Evolutionary conservation across 35 echinoderm and acorn worm genomes (phyloP).

Genomic region (Eucidaris tribuloides): DNA sequence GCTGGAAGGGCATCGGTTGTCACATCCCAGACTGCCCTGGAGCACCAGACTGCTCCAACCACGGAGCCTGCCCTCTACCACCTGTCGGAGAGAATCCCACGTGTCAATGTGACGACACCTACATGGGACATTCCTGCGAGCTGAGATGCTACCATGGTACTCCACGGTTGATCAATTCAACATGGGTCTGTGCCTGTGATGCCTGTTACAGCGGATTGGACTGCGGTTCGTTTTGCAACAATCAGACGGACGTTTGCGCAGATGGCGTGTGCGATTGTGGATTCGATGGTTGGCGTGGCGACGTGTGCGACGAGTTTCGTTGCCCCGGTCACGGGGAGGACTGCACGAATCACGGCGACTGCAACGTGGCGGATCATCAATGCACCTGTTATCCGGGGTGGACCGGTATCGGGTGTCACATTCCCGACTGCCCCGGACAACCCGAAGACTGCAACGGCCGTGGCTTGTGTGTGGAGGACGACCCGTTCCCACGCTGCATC

Average conservation of each 20-base stretch:
- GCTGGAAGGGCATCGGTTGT: slow-evolving; percentile 86
- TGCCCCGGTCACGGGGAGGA: slow-evolving; percentile 74
- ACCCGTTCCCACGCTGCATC: slow-evolving; percentile 59
- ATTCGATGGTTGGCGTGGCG: slow-evolving; percentile 75
- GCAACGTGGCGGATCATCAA: slow-evolving; percentile 43
- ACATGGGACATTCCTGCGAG: slow-evolving; percentile 84
- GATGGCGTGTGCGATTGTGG: slow-evolving; percentile 79
- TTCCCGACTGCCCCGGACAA: slow-evolving; percentile 81
- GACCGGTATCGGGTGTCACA: slow-evolving; percentile 69
- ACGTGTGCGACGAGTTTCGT: slow-evolving; percentile 55
- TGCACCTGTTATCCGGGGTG: slow-evolving; percentile 75
- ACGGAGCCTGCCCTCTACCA: slow-evolving; percentile 65
- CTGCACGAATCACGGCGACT: slow-evolving; percentile 78
- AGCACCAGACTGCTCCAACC: slow-evolving; percentile 58
- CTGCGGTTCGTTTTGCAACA: slow-evolving; percentile 59
- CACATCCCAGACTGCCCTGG: slow-evolving; percentile 86
- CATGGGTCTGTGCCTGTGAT: slow-evolving; percentile 79
- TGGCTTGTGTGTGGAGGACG: slow-evolving; percentile 59
- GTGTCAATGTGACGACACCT: slow-evolving; percentile 59
- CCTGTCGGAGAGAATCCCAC: slow-evolving; percentile 49
- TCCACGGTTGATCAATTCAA: slow-evolving; percentile 36
- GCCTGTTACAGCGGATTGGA: slow-evolving; percentile 65
- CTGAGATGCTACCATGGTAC: slow-evolving; percentile 56
- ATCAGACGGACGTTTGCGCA: slow-evolving; percentile 25
- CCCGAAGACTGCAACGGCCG: slow-evolving; percentile 70